These are phyloP conservation scores for Mythimna lalbum DNA, from an alignment of 2,888 invertebrate genomes.

Conservation along the genomic window DNA sequence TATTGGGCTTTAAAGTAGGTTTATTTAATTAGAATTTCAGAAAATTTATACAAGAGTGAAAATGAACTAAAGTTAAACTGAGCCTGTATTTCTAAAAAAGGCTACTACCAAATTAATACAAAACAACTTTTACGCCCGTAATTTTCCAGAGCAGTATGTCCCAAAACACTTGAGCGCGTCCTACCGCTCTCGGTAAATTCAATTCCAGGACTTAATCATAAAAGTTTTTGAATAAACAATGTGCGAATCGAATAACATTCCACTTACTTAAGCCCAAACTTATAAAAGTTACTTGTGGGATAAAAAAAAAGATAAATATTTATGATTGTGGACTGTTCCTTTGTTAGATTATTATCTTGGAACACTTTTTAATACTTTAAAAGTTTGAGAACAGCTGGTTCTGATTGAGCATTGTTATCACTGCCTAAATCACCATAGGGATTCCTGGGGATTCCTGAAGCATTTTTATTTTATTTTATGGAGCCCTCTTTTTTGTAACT, in stretches of 20 bases:
- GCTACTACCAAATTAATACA: not conserved
- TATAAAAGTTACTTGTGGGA: constrained; percentile 36
- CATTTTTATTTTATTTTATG: too few relatives aligned
- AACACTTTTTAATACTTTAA: constrained; percentile 5
- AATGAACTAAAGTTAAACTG: too few relatives aligned
- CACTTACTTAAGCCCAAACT: constrained; percentile 55
- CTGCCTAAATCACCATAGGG: not conserved
- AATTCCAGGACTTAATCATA: constrained; percentile 78
- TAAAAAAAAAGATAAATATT: constrained; percentile 43
- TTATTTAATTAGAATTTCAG: too few relatives aligned
- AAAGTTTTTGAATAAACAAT: constrained; percentile 80
- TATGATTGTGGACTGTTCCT: constrained; percentile 19
- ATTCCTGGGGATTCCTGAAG: not conserved
- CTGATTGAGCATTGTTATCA: not conserved
- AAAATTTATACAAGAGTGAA: too few relatives aligned
- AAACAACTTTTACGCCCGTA: not conserved
- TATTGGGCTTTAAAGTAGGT: too few relatives aligned
- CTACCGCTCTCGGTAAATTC: constrained; percentile 67
- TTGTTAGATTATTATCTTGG: not conserved
- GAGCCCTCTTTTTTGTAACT: too few relatives aligned
- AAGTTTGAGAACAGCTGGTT: constrained; percentile 12
- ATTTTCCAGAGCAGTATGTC: constrained; percentile 40
- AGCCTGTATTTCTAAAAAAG: too few relatives aligned
- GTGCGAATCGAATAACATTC: constrained; percentile 65
- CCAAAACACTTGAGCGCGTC: constrained; percentile 52